Percentiles rank a stretch among this genome's conserved stretches.
Conservation (phyloP, 1,140 invertebrate genomes). For the Yoshiicerus persimilis region DNA sequence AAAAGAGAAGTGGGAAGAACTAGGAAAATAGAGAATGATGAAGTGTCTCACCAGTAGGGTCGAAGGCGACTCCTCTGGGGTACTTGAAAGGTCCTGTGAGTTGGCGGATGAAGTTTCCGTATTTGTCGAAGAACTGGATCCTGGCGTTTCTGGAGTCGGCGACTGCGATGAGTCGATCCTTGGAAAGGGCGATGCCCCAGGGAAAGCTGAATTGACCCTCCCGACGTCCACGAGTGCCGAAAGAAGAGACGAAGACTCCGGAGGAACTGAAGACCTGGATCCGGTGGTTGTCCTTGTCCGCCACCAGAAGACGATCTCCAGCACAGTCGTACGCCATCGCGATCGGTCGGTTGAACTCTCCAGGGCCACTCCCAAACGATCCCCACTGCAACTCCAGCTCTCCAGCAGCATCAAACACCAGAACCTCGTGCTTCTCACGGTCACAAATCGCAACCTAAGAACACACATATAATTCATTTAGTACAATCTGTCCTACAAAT, state of each 20-base stretch:
- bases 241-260: constrained; percentile 77
- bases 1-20: too few relatives aligned
- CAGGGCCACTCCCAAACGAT: constrained; percentile 56
- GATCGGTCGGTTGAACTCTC: constrained; percentile 86
- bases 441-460: neutral
- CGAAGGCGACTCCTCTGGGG: constrained; percentile 87
- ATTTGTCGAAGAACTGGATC: constrained; percentile 78
- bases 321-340: too few relatives aligned
- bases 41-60: constrained; percentile 62
- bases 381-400: too few relatives aligned
- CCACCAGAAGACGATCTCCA: constrained; percentile 78
- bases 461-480: neutral
- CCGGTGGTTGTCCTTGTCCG: constrained; percentile 95
- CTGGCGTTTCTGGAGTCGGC: constrained; percentile 93
- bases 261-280: constrained; percentile 81
- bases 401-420: neutral
- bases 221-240: constrained; percentile 82
- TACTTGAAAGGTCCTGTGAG: constrained; percentile 84
- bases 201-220: constrained; percentile 92
- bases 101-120: constrained; percentile 66
- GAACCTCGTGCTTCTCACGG: neutral
- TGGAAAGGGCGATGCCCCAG: constrained; percentile 85
- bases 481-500: neutral
- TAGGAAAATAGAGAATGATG: neutral
- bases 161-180: constrained; percentile 73